Percentiles rank a stretch among this genome's conserved stretches.
These are phyloP conservation scores for Latrodectus geometricus DNA, from an alignment of 1,140 invertebrate genomes.

Conservation along the genomic window DNA sequence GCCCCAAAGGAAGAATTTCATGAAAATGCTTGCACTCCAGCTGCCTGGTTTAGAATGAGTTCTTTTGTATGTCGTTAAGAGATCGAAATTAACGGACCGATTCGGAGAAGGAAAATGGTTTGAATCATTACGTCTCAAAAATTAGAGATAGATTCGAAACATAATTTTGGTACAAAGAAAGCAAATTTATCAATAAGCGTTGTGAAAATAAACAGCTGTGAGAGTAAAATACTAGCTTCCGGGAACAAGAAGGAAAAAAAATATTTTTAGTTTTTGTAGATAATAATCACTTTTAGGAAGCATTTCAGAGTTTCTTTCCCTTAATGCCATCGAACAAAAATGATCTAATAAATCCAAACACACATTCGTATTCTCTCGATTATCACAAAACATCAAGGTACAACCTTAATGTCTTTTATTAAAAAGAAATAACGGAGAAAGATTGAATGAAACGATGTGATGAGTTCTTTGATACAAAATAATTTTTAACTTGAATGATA, in stretches of 20 bases:
- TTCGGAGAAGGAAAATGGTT: neutral
- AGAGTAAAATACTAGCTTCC: neutral
- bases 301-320: neutral
- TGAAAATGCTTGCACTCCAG: neutral
- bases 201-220: conserved; percentile 33
- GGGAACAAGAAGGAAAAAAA: conserved; percentile 9
- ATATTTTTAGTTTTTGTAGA: neutral
- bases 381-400: too few species aligned
- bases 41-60: neutral
- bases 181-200: conserved; percentile 50
- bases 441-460: too few species aligned
- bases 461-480: too few species aligned
- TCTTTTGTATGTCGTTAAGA: neutral
- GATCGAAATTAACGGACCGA: conserved; percentile 9
- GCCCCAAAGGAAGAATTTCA: neutral
- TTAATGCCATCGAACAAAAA: neutral
- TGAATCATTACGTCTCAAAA: neutral
- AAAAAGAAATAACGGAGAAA: too few species aligned
- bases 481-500: too few species aligned
- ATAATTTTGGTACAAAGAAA: conserved; percentile 25
- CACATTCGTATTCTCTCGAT: too few species aligned
- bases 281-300: neutral
- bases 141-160: conserved; percentile 9
- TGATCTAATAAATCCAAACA: neutral
- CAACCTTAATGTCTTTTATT: too few species aligned